Evolutionary conservation across 2,113 vertebrate species (phyloP), one percentile per base, ranked within the genome.

Genomic region (Indicator indicator): DNA sequence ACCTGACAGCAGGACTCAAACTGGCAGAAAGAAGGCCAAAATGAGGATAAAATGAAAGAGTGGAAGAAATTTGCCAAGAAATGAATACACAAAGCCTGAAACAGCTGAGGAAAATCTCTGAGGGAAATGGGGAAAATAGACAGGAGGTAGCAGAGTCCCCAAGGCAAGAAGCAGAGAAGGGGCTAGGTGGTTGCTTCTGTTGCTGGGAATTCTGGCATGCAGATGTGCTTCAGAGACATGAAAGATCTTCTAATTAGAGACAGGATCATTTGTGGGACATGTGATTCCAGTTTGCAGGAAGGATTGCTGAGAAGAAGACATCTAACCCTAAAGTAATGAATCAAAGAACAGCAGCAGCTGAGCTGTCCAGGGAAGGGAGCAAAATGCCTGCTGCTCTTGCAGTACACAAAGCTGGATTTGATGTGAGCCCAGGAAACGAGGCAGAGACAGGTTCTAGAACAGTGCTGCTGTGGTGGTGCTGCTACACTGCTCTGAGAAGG

Each of bases 191-290:
- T 88, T 94, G 76, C 63, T 72, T 88, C 4, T 73, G 30, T 78
- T 73, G 70, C 32, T 62, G 79, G 84, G 83, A 89, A 94, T 92
- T 96, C 95, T 95, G 96, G 95, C 71, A 26, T 46, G 91, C 96
- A 93, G 64, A 92, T 97, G 96, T 96, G 87, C 58, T 17, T 89
- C 46, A 52, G 83, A 95, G 84, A 95, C 95, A 95, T 94, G 70
- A 96, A 97, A 95, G 93, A 59, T 96, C 59, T 84, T 63, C 86
- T 95, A 94, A 95, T 97, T 90, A 93, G 93, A 96, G 74, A 92
- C 95, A 97, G 95, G 63, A 96, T 93, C 70, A 85, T 92, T 93
- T 95, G 55, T 84, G 81, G 86, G 74, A 94, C 95, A 96, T 92
- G 91, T 96, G 96, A 97, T 94, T 96, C 78, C 70, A 89, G 89